A percentile compares a stretch with the other conserved stretches of the same genome.
These are phyloP conservation scores for Charadrius vociferus DNA, from an alignment of 2,113 vertebrate genomes.

Conservation along the genomic window DNA sequence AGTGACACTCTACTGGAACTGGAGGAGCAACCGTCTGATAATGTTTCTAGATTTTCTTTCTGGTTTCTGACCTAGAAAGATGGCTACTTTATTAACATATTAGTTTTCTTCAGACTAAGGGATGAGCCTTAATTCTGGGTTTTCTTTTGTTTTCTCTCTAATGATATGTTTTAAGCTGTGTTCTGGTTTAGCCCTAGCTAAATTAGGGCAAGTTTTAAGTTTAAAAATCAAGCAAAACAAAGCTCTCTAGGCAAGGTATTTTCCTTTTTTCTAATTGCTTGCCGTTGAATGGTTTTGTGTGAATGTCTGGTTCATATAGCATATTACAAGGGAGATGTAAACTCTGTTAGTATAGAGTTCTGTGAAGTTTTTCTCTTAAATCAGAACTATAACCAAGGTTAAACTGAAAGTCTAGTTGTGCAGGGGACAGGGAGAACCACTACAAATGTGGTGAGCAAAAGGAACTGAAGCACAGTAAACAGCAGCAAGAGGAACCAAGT, in stretches of 20 bases:
- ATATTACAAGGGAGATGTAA: background rate
- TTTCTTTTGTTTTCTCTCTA: background rate
- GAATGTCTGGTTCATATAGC: background rate
- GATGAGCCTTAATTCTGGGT: background rate
- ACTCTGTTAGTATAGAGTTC: background rate
- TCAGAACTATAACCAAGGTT: background rate
- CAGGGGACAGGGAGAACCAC: background rate
- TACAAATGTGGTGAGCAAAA: background rate
- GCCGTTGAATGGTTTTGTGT: background rate
- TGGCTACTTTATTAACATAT: background rate
- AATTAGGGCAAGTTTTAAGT: background rate
- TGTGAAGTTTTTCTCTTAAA: background rate
- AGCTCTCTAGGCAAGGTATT: background rate
- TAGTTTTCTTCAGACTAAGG: background rate
- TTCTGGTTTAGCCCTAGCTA: background rate
- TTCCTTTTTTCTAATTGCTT: background rate
- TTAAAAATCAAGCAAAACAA: background rate
- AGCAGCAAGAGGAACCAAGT: background rate
- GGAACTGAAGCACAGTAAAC: fast-evolving
- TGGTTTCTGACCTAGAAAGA: background rate
- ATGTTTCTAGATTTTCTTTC: background rate
- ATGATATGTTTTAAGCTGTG: background rate
- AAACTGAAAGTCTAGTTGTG: background rate
- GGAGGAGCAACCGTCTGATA: background rate
- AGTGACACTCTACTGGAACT: background rate